Conservation (phyloP, 1,140 invertebrate species). For the Nephila pilipes region DNA sequence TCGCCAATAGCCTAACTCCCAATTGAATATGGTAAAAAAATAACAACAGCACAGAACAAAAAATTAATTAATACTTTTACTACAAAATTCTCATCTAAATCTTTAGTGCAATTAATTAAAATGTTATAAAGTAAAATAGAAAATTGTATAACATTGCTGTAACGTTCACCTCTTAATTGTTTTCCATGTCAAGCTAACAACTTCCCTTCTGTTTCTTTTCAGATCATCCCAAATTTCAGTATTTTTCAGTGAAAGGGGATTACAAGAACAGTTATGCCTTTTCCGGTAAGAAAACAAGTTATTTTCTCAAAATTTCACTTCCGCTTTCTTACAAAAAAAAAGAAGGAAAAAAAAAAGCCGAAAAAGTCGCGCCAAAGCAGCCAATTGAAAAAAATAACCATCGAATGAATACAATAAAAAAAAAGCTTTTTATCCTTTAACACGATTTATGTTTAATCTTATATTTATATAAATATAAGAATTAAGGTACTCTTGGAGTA, state of each 20-base stretch:
- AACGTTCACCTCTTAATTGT: no score
- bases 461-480: neutral
- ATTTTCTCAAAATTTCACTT: neutral
- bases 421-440: neutral
- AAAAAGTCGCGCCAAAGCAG: no score
- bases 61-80: no score
- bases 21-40: no score
- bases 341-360: neutral
- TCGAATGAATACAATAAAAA: neutral
- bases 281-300: conserved; percentile 59
- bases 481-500: neutral
- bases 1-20: no score
- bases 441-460: neutral
- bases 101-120: no score
- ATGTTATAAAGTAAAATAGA: no score
- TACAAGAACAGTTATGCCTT: conserved; percentile 75
- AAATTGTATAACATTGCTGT: no score
- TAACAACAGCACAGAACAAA: no score
- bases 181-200: neutral
- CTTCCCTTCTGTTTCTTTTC: conserved; percentile 25
- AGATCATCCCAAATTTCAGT: conserved; percentile 73
- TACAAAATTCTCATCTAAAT: no score
- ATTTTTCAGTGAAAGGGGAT: conserved; percentile 71
- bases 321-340: neutral
- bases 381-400: neutral